phyloP scores from a whole-genome alignment of 2,113 vertebrate species.

The Marcusenius ussheri region DNA sequence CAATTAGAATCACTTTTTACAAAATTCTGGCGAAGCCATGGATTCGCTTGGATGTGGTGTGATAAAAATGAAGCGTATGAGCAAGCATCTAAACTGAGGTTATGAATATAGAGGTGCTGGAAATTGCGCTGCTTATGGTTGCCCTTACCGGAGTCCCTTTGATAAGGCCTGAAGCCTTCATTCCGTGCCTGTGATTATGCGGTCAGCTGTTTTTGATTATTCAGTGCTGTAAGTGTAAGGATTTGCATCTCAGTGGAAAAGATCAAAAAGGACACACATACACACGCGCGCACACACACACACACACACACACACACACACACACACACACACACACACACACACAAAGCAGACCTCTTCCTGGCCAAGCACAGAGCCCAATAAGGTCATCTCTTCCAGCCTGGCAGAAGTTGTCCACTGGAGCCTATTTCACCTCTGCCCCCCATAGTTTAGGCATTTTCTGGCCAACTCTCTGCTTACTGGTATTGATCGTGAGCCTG shows the following conservation, averaged over 20 bases:
- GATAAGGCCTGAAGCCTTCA: not conserved
- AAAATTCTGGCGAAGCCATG: not conserved
- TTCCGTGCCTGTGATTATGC: not conserved
- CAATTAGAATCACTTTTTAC: not conserved
- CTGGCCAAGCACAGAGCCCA: not conserved
- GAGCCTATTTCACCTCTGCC: not conserved
- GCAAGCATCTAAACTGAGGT: not conserved
- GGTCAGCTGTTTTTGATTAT: not conserved
- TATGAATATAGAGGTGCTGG: not conserved
- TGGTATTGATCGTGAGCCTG: not conserved
- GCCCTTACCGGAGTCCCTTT: not conserved
- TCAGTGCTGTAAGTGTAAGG: not conserved
- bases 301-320: not conserved
- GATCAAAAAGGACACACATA: not conserved
- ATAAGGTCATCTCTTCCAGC: not conserved
- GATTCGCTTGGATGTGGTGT: not conserved
- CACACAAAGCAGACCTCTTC: not conserved
- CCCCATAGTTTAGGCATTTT: not conserved
- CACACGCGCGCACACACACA: not conserved
- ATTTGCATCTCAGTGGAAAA: conserved; percentile 2
- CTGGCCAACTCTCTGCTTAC: not conserved
- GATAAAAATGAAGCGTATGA: not conserved
- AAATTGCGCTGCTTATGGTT: not conserved
- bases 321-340: not conserved
- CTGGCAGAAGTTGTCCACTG: not conserved